Conservation (phyloP, 2,113 vertebrate species). For the Xiphorhynchus elegans region DNA sequence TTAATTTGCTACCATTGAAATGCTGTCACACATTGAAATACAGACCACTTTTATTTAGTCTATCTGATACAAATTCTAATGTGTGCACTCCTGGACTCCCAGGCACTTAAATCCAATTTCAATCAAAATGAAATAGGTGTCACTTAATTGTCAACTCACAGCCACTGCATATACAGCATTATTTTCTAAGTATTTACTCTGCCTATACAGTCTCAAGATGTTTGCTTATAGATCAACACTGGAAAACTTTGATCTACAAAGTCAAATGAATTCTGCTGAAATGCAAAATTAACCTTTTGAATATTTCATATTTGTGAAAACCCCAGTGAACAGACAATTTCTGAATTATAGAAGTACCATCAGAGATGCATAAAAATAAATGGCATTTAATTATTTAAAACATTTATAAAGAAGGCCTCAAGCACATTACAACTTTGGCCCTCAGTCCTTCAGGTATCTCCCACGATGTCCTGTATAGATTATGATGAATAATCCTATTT, state of each 20-base stretch:
- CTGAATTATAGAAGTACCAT: neutral
- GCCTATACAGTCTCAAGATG: neutral
- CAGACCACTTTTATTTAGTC: neutral
- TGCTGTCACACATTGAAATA: neutral
- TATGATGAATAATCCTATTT: neutral
- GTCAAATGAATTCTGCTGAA: slow-evolving; percentile 20
- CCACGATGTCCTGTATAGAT: neutral
- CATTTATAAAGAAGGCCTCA: neutral
- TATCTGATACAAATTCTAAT: neutral
- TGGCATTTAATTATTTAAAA: slow-evolving; percentile 37
- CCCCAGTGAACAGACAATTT: neutral
- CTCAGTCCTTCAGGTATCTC: neutral
- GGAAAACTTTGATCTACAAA: neutral
- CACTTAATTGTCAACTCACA: neutral
- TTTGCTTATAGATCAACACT: slow-evolving; percentile 6
- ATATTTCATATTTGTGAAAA: slow-evolving; percentile 48
- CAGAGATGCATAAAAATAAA: slow-evolving; percentile 25
- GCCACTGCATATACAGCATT: neutral
- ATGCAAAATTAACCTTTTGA: slow-evolving; percentile 2
- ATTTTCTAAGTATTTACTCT: slow-evolving; percentile 30
- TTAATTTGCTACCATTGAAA: neutral
- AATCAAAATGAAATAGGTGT: neutral
- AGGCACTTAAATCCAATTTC: neutral
- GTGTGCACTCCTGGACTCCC: neutral
- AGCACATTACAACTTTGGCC: neutral